Evolutionary conservation across 2,797 vertebrate species (phyloP), one percentile per base, ranked within the genome.

Genomic region (Enteromius trimaculatus): DNA sequence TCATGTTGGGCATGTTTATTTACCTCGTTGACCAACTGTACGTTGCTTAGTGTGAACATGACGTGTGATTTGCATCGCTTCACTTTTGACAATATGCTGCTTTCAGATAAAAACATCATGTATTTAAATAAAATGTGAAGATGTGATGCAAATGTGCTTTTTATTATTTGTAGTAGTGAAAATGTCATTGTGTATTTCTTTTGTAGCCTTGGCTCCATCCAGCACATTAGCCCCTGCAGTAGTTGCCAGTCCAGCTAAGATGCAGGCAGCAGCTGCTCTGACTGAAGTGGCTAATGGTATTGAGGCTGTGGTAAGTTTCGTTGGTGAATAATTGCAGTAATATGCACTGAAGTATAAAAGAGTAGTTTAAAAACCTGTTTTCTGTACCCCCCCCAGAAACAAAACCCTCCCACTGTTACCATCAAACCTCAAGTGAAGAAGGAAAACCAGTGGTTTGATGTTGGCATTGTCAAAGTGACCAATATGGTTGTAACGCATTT

Each of bases 381-480:
- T 75, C 0, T 69, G 29, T 71, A 8, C 49, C 23, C 53, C 14
- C 19, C n/a, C 53, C 87, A 98, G 96, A 98, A 97, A 79, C 95
- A 94, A 55, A 94, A 93, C 44, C 94, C 94, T 66, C 93, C 95
- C 21, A 93, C 94, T 3, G 90, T 94, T 37, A 95, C 95, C 53
- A 94, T 93, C 55, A 97, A 96, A 88, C 91, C 93, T 10, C 92
- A 94, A 0, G 91, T 95, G 68, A 97, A 96, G 92, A 98, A 97
- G 81, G 97, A 98, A 85, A 97, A 97, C 89, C 97, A 97, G 89
- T 98, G 97, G 96, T 97, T 96, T 82, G 97, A 98, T 31, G 97
- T 98, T 49, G 97, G 97, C 17, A 95, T 98, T 16, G 95, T 97
- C 79, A 97, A 97, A 92, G 95, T 96, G 88, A 97, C 96, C 71